Evolutionary conservation across 2,797 vertebrate species (phyloP), one percentile per base, ranked within the genome.

Genomic region (Lagocephalus sceleratus): DNA sequence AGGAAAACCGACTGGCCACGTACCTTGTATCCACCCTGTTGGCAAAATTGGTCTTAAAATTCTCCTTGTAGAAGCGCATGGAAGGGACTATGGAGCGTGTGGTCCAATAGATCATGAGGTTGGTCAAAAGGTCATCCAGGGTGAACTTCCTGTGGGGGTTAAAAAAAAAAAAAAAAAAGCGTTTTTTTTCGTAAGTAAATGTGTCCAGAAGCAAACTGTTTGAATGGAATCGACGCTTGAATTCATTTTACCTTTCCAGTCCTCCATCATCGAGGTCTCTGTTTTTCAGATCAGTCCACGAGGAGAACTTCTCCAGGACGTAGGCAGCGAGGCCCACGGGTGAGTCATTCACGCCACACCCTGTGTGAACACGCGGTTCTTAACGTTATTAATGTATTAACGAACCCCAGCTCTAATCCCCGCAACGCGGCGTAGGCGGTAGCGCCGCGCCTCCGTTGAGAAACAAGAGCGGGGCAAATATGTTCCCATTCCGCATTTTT

Each of bases 11-110:
- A 21, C 20, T 39, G 14, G 29, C 14, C 10, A 43, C 84, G 70
- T 84, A 95, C 94, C 72, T 87, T 63, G 1, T 0, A 54, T 85
- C 62, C 43, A 75, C 50, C 56, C 48, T 56, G 0, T 76, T 69
- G 0, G 17, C 0, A 3, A 48, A 64, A 46, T 90, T 57, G 20
- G 10, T 50, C 45, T 69, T 57, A 0, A 94, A 0, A 64, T 94
- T 94, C 76, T 96, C 94, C 79, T 95, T 96, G 84, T 96, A 96
- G 82, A 91, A 93, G n/a, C 93, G 86, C 94, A 95, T 93, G n/a
- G 94, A 96, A 3, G 94, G 66, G 6, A 89, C 83, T 0, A 95
- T 93, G 62, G 90, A 92, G 32, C 91, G 86, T 0, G 94, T 92
- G 47, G 90, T 90, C 94, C 94, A 96, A 65, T 96, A 96, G 83